Conservation (phyloP, 2,113 vertebrate species). For the Istiophorus platypterus region DNA sequence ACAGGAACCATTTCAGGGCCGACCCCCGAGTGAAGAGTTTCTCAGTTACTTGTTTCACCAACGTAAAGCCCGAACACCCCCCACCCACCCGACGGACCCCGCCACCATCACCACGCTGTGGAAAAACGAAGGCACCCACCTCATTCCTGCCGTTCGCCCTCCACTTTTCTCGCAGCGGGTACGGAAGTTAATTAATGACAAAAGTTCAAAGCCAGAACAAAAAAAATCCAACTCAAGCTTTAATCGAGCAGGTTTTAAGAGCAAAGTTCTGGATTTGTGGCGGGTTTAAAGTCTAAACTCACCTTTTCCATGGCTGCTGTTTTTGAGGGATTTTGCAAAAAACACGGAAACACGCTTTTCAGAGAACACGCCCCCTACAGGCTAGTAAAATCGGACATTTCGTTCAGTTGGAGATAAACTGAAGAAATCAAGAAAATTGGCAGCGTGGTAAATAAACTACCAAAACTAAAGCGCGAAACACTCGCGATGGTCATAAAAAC, state of each 20-base stretch:
- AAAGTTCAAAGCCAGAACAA: not conserved
- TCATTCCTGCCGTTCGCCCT: not conserved
- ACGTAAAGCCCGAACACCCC: not conserved
- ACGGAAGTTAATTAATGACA: slow-evolving; percentile 47
- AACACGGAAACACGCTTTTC: no score
- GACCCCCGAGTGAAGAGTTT: slow-evolving; percentile 19
- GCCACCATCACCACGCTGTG: slow-evolving; percentile 28
- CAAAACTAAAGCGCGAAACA: not conserved
- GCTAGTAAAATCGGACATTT: not conserved
- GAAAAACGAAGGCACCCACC: slow-evolving; percentile 17
- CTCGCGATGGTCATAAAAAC: no score
- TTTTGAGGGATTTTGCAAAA: not conserved
- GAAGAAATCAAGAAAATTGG: no score
- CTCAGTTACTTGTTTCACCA: slow-evolving; percentile 20
- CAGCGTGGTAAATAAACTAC: not conserved
- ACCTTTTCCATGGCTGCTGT: not conserved
- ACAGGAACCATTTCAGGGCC: slow-evolving; percentile 23
- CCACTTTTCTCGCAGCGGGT: not conserved
- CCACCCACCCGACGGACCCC: slow-evolving; percentile 5
- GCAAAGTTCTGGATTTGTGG: not conserved
- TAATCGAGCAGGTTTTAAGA: not conserved
- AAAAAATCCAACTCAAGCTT: not conserved
- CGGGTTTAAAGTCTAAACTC: not conserved
- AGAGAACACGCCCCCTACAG: no score
- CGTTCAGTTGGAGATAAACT: no score